Evolutionary conservation across 1,140 invertebrate genomes (phyloP), one percentile per base, ranked within the genome.

Genomic region (Aphelinus certus): DNA sequence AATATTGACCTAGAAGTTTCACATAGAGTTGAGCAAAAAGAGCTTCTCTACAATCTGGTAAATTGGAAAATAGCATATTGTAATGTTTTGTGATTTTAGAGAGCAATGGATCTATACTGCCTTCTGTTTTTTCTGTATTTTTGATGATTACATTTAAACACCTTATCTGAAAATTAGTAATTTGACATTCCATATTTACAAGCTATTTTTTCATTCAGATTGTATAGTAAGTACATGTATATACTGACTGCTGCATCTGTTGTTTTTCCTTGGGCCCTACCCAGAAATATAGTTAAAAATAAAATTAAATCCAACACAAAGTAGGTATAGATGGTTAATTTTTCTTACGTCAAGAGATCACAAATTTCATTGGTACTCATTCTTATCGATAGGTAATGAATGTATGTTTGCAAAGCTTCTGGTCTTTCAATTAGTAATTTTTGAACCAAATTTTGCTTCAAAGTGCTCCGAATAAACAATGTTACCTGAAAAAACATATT

Each of bases 261-360:
- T 10, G 82, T 84, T 73, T 85, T 80, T 56, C 89, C 89, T 73
- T 89, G 82, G 83, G 90, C 88, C 75, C 90, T 90, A 74, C 56
- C 7, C 3, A 3, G 45, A 47, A 63, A 60, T 49, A 71, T 71
- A 26, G 26, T 45, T 51, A 46, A 88, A 86, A 82, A 76, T 78
- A 76, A 73, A 61, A 76, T 60, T 74, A 57, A 76, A 26, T 63
- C 26, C 26, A 26, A 26, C 26, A 26, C 26, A 26, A 26, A 26
- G 26, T 26, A 26, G 26, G 26, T 26, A 26, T 26, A 26, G 26
- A 26, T 26, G 26, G 26, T 26, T 26, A 62, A 70, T 62, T 66
- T 78, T 60, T 82, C 86, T 83, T 85, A 90, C 89, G 87, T 88
- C 42, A 90, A 79, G 65, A 89, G 81, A 80, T 91, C 89, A 49